phyloP scores from a whole-genome alignment of 2,113 vertebrate genomes.

The Neodon shergylaensis region DNA sequence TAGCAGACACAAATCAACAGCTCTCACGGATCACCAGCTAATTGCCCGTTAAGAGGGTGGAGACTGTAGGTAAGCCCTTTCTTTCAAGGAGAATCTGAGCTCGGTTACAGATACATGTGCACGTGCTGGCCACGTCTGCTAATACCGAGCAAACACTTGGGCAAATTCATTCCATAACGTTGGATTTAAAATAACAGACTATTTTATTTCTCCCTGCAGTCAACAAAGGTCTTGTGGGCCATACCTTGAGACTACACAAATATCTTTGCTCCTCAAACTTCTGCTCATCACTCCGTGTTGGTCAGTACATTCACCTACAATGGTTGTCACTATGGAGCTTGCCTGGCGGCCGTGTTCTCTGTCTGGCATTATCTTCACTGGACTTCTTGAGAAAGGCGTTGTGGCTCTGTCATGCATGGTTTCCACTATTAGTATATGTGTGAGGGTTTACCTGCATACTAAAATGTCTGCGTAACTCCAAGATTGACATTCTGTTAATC shows the following conservation, averaged over 20 bases:
- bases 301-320: not conserved
- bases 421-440: not conserved
- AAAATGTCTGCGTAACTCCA: not conserved
- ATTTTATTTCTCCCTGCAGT: not conserved
- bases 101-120: not conserved
- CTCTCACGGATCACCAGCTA: not conserved
- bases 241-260: not conserved
- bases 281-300: not conserved
- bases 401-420: not conserved
- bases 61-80: not conserved
- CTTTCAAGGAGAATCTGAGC: slow-evolving; percentile 16
- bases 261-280: not conserved
- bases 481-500: not conserved
- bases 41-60: not conserved
- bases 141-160: not conserved
- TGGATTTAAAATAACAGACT: slow-evolving; percentile 26
- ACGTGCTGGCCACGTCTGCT: not conserved
- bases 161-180: not conserved
- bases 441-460: not conserved
- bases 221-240: not conserved
- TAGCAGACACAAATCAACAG: not conserved
- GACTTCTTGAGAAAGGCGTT: not conserved
- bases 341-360: not conserved
- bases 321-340: not conserved
- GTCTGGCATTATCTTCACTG: not conserved